A percentile compares a stretch with the other conserved stretches of the same genome.
These are phyloP conservation scores for Misgurnus anguillicaudatus DNA, from an alignment of 2,113 vertebrate species.

Conservation along the genomic window DNA sequence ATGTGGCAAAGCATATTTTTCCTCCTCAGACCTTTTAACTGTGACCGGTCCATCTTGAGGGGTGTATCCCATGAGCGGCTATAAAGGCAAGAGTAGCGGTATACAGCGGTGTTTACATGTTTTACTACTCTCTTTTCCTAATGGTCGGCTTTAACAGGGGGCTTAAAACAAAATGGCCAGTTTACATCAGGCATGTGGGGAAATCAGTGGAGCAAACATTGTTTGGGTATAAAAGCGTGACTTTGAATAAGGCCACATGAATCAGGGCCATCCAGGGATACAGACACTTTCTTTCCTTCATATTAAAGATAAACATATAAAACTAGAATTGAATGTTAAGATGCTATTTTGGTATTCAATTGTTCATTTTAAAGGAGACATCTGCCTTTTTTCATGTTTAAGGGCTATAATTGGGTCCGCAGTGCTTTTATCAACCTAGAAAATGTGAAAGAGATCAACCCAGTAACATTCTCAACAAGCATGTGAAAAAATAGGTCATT, in stretches of 20 bases:
- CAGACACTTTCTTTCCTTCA: neutral
- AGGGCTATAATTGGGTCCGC: too few relatives aligned
- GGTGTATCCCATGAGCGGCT: slow-evolving; percentile 13
- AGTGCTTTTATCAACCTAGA: too few relatives aligned
- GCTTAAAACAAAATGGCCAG: slow-evolving; percentile 52
- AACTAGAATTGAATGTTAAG: too few relatives aligned
- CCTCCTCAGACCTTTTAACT: slow-evolving; percentile 51
- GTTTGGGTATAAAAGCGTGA: slow-evolving; percentile 29
- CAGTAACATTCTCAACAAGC: too few relatives aligned
- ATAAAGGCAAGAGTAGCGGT: slow-evolving; percentile 40
- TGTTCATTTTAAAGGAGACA: too few relatives aligned
- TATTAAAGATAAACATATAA: too few relatives aligned
- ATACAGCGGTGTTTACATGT: slow-evolving; percentile 45
- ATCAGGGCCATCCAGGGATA: neutral
- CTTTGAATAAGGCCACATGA: slow-evolving; percentile 21
- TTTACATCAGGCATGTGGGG: slow-evolving; percentile 43
- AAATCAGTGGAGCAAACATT: slow-evolving; percentile 41
- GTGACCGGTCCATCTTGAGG: slow-evolving; percentile 26
- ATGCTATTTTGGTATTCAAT: too few relatives aligned
- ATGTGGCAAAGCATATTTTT: slow-evolving; percentile 45
- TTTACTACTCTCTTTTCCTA: slow-evolving; percentile 49
- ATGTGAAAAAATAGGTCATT: too few relatives aligned
- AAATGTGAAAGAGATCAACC: too few relatives aligned
- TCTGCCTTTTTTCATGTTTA: too few relatives aligned
- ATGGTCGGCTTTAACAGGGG: slow-evolving; percentile 52